A percentile compares a stretch with the other conserved stretches of the same genome.
Evolutionary conservation across 2,888 invertebrate genomes (phyloP).

Genomic region (Prosapia bicincta): DNA sequence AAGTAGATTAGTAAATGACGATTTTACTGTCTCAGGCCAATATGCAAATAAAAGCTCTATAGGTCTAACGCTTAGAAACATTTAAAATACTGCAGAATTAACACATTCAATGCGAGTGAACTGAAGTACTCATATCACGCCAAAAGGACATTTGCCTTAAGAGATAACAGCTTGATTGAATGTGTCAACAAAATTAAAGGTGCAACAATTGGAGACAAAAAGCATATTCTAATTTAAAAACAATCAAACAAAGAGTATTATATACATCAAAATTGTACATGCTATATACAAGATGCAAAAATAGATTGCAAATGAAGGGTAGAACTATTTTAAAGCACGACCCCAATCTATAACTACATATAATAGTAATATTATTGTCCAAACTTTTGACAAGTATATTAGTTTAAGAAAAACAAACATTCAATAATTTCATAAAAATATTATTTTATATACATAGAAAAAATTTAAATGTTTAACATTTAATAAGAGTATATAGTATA

Average conservation of each 20-base stretch:
- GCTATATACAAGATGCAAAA: not conserved
- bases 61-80: too few relatives aligned
- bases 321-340: too few relatives aligned
- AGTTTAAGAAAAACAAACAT: not conserved
- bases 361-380: not conserved
- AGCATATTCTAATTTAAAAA: not conserved
- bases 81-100: too few relatives aligned
- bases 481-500: too few relatives aligned
- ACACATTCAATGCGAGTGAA: too few relatives aligned
- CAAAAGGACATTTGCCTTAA: too few relatives aligned
- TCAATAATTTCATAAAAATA: not conserved
- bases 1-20: too few relatives aligned
- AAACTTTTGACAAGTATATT: not conserved
- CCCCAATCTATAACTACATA: not conserved
- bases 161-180: too few relatives aligned
- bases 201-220: not conserved
- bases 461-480: too few relatives aligned
- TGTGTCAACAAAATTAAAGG: not conserved
- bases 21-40: too few relatives aligned
- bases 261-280: not conserved
- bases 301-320: not conserved
- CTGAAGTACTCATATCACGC: too few relatives aligned
- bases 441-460: constrained; percentile 1
- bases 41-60: too few relatives aligned
- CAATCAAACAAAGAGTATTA: not conserved